Base-by-base conservation (phyloP, 2,113 vertebrate genomes). In the Antigone vipio region DNA sequence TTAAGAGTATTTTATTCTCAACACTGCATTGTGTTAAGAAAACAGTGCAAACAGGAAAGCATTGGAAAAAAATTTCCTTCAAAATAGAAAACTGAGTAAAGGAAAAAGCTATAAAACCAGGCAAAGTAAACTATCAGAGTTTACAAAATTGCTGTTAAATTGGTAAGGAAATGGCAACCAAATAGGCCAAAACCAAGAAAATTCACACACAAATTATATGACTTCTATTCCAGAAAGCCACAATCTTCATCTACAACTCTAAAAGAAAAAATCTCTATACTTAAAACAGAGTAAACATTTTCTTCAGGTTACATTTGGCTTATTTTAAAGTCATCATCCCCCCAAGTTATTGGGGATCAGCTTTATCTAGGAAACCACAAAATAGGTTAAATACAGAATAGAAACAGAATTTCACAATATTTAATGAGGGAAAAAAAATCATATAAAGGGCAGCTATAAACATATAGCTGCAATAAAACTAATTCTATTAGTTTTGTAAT, bases 311-410 rank as follows among this genome's bases (percentile, higher is more conserved):
- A 60, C 10, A 49, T 15, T 20, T 40, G 10, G 4, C 18, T 76
- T 64, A 72, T 62, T 91, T 89, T n/a, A 83, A 26, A 38, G 6
- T 9, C 0, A 0, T 8, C 6, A 3, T 8, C 21, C 16, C 32
- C 22, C 22, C 32, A 67, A 18, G 2, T 63, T 53, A 62, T 1
- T 35, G 1, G 40, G 23, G 30, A 85, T 35, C 35, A 64, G 35
- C 8, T 91, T 71, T 47, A 86, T 23, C 30, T 79, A 72, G 24
- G 24, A 92, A 66, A 67, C 5, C 16, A 67, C 22, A 78, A 67
- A 78, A 71, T 1, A 58, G 17, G 10, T 67, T 77, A 78, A 59
- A 87, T 15, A 72, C 7, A 50, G 15, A 91, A 63, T 4, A 60
- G 35, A 85, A 93, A 84, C 3, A 60, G 5, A 80, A 88, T 44